phyloP scores from a whole-genome alignment of 2,888 invertebrate genomes.

The Epirrhoe alternata region DNA sequence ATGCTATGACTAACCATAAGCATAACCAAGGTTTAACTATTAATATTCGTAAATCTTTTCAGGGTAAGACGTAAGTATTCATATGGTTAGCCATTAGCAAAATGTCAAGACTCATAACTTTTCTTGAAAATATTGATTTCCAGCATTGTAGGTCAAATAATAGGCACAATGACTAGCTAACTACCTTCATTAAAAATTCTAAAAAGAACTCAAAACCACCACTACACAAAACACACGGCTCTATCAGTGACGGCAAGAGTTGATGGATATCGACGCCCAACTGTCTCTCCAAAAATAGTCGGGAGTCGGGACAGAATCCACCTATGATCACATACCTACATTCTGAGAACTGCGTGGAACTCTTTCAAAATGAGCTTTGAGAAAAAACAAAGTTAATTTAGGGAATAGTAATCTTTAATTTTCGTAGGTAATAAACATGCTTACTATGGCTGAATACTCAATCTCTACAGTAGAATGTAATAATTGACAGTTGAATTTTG shows the following conservation, averaged over 20 bases:
- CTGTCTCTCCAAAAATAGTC: constrained; percentile 34
- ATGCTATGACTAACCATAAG: constrained; percentile 26
- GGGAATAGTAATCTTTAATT: no score
- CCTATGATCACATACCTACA: constrained; percentile 15
- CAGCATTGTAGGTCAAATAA: neutral
- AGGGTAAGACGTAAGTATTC: neutral
- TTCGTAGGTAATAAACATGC: no score
- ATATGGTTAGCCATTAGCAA: neutral
- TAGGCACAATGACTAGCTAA: neutral
- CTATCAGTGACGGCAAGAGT: neutral
- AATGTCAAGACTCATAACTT: neutral
- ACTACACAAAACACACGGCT: neutral
- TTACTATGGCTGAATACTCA: no score
- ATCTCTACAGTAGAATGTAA: no score
- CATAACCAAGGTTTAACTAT: constrained; percentile 16
- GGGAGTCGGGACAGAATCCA: constrained; percentile 11
- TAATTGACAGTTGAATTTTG: no score
- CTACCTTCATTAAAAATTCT: neutral
- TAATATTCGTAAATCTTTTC: constrained; percentile 17
- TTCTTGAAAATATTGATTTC: neutral
- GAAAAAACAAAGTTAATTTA: neutral
- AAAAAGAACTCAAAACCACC: neutral
- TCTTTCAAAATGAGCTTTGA: neutral
- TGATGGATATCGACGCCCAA: constrained; percentile 25
- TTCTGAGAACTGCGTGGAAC: constrained; percentile 17